Conservation (phyloP, 1,140 invertebrate genomes). For the Drosophila ficusphila region DNA sequence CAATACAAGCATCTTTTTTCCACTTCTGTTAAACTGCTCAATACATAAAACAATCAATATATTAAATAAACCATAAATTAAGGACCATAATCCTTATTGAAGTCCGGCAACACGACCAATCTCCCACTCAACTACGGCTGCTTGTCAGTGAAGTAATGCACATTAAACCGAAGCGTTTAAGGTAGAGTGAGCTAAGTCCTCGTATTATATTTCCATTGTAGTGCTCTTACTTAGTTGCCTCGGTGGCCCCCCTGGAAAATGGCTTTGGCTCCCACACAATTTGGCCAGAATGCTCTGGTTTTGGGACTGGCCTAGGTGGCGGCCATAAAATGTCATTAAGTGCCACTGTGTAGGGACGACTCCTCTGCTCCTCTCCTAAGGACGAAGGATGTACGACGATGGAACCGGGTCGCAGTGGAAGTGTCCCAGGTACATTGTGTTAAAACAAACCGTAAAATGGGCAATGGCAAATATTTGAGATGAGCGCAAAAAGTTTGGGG, state of each 20-base stretch:
- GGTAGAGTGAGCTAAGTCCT: not conserved
- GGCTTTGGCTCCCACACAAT: conserved; percentile 19
- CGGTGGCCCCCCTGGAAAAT: not conserved
- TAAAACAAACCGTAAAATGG: conserved; percentile 49
- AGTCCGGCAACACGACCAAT: too few species aligned
- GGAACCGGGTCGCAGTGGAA: not conserved
- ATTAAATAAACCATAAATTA: too few species aligned
- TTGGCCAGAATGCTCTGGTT: conserved; percentile 11
- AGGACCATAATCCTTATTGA: too few species aligned
- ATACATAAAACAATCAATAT: too few species aligned
- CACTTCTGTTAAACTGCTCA: too few species aligned
- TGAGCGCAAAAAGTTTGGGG: conserved; percentile 42
- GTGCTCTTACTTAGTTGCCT: conserved; percentile 1
- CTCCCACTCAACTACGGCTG: too few species aligned
- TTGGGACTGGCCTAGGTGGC: conserved; percentile 27
- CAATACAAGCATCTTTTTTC: too few species aligned
- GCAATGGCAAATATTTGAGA: conserved; percentile 58
- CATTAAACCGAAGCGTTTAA: not conserved
- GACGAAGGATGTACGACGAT: not conserved
- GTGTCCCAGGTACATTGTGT: conserved; percentile 23
- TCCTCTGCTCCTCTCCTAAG: too few species aligned
- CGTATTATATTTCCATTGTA: not conserved
- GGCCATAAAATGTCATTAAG: conserved; percentile 57
- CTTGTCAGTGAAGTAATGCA: not conserved
- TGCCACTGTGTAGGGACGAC: conserved; percentile 16